Conservation (phyloP, 2,113 vertebrate species). For the Rostratula benghalensis region DNA sequence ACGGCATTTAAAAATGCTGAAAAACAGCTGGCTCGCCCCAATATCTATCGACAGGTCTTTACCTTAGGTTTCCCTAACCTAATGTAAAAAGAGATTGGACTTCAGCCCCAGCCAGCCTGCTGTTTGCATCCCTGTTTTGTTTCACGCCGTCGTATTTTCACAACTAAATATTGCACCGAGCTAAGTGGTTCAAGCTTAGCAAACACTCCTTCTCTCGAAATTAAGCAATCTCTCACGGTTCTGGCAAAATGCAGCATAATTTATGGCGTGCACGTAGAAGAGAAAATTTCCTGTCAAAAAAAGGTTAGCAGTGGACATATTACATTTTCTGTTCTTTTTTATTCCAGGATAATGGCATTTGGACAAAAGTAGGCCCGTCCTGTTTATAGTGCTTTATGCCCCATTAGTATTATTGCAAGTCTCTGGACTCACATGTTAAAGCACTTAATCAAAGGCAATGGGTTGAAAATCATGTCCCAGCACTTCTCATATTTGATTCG, state of each 20-base stretch:
- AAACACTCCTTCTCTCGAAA: background rate
- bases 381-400: conserved; percentile 86
- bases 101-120: background rate
- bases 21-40: rapidly evolving
- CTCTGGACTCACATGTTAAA: conserved; percentile 92
- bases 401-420: conserved; percentile 99
- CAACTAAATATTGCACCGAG: background rate
- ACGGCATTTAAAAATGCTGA: background rate
- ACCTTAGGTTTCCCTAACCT: background rate
- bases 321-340: conserved; percentile 85
- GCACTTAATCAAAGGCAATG: conserved; percentile 99
- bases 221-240: conserved; percentile 55
- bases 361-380: conserved; percentile 79
- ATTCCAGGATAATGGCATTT: conserved; percentile 89
- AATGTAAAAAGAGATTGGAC: background rate
- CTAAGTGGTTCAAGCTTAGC: conserved; percentile 11
- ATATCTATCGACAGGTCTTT: background rate
- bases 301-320: conserved; percentile 84
- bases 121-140: background rate
- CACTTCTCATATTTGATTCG: conserved; percentile 94
- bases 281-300: conserved; percentile 78
- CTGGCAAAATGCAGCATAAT: conserved; percentile 72
- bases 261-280: conserved; percentile 49
- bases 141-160: background rate
- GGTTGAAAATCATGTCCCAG: conserved; percentile 99